Base-by-base conservation (phyloP, 2,797 vertebrate species). In the Eidolon dupreanum region DNA sequence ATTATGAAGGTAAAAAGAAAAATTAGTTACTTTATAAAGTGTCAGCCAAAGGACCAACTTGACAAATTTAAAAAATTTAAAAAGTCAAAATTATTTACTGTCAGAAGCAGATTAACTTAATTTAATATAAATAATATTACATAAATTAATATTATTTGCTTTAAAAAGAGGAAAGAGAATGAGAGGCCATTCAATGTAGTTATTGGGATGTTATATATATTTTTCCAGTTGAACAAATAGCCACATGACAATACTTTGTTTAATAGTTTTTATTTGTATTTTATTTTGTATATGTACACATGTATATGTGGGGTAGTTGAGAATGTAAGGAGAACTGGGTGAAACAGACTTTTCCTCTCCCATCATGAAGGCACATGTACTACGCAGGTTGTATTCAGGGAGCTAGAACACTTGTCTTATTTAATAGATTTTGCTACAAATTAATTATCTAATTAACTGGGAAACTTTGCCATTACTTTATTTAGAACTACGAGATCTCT, bases 1-100 rank as follows among this genome's bases (percentile, higher is more conserved):
- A 94, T 53, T 74, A 88, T 46, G 16, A 95, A 95, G 57, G 55
- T 19, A 71, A 73, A 90, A 86, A 74, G 22, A 78, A 88, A 65
- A 78, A 26, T 24, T 46, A 66, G n/a, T 92, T 36, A 12, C n/a
- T 81, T 93, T 31, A 74, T 90, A 70, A n/a, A 31, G 19, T 86
- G 82, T 83, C 24, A 87, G 22, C 1, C 12, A 90, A 81, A 85
- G 4, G 15, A 38, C 3, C 22, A 57, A 74, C 17, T 43, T 74
- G 22, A 79, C n/a, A 82, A 74, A 53, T 6, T 61, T 61, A 28
- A 59, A 68, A 65, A 31, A 6, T 5, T 49, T 70, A 51, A 41
- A 26, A 94, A 92, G 16, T 28, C 85, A 15, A 96, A 92, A 46
- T 55, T 61, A 61, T 57, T 55, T 84, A 84, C 49, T 83, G 4